Base-by-base conservation (phyloP, 2,888 invertebrate species). In the Syrista parreyssii region DNA sequence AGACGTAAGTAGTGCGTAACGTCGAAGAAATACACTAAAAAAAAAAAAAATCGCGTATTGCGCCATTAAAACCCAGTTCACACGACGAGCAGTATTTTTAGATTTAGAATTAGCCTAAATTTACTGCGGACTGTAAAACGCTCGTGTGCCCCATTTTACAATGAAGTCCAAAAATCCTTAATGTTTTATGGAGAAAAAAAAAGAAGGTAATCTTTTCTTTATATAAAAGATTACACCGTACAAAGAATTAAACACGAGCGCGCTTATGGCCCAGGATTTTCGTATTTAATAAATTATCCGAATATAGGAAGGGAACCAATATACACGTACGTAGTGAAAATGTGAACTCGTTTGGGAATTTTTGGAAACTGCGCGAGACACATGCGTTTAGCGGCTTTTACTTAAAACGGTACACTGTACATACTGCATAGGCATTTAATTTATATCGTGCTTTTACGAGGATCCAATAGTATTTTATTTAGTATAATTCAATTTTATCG, bases 341-440 rank as follows among this genome's bases (percentile, higher is more conserved):
- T 55, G 2, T 6, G 6, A 40, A 23, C 40, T 4, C 6, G 40
- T 55, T 23, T 55, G 15, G 9, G 23, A 23, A 55, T 55, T 55
- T 55, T 55, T 55, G 55, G 55, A 55, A 55, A 55, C 9, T 0
- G 55, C 55, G 55, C 55, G 40, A 23, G 55, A 55, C 55, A 55
- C 9, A 23, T 55, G 55, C 23, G 55, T 55, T 74, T 86, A 87
- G 89, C 91, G 90, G 90, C 89, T 89, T 91, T 89, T 91, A 91
- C 91, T 91, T 91, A 91, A 89, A 55, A 85, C 84, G 83, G 82
- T 79, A 78, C 71, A 75, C 81, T 90, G 89, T 90, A 90, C 85
- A 90, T 90, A 91, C 82, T 84, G 89, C 89, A 90, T 90, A 86
- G 86, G 89, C 90, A 91, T 90, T 91, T 91, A 91, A 32, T 91